Conservation (phyloP, 2,113 vertebrate species). For the Crotalus viridis region DNA sequence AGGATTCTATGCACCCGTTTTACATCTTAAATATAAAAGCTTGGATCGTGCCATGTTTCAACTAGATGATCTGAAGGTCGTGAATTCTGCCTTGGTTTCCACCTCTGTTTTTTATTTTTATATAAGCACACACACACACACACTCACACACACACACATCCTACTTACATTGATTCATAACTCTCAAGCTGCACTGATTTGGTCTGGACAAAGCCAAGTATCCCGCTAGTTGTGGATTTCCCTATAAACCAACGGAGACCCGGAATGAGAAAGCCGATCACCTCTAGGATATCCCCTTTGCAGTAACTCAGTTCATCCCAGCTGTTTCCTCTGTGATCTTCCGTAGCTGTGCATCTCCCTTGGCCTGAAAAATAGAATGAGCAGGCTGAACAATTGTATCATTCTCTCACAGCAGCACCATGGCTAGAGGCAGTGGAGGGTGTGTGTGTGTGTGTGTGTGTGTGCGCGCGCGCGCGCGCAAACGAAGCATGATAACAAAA, state of each 20-base stretch:
- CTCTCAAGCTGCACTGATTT: conserved; percentile 73
- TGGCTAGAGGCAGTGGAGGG: background rate
- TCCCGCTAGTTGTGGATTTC: conserved; percentile 76
- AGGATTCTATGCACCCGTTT: background rate
- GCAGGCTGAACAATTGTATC: background rate
- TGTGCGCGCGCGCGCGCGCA: background rate
- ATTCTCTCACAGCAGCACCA: background rate
- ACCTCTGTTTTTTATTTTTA: background rate
- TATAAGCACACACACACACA: too few species aligned
- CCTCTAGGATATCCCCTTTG: conserved; percentile 82
- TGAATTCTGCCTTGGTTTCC: background rate
- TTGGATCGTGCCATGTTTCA: background rate
- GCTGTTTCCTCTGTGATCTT: conserved; percentile 73
- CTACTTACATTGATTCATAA: conserved; percentile 78
- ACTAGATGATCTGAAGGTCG: background rate
- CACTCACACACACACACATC: background rate
- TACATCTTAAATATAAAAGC: background rate
- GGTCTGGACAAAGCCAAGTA: conserved; percentile 82
- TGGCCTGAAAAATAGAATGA: conserved; percentile 70
- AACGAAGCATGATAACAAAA: conserved; percentile 5
- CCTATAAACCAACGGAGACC: conserved; percentile 86
- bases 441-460: too few species aligned
- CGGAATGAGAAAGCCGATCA: conserved; percentile 82
- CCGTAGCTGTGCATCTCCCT: conserved; percentile 79
- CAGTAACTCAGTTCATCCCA: conserved; percentile 83